A percentile compares a stretch with the other conserved stretches of the same genome.
These are phyloP conservation scores for Corythoichthys haematopterus DNA, from an alignment of 2,113 vertebrate genomes.

Conservation along the genomic window DNA sequence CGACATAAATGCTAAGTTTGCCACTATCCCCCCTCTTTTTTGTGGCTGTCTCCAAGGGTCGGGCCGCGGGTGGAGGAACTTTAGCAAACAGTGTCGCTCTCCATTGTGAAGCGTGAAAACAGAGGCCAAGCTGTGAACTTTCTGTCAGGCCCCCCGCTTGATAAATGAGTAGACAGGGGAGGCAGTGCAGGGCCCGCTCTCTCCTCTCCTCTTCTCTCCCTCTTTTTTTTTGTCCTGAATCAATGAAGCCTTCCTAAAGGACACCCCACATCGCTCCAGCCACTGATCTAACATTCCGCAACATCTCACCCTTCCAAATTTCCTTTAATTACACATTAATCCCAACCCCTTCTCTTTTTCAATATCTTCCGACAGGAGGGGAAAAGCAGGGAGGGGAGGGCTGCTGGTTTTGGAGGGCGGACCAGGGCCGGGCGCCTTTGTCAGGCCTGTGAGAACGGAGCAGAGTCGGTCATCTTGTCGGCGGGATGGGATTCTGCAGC, in stretches of 20 bases:
- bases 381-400: constrained; percentile 69
- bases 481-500: constrained; percentile 58
- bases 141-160: constrained; percentile 87
- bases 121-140: constrained; percentile 88
- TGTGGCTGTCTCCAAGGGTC: constrained; percentile 74
- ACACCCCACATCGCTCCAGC: constrained; percentile 98
- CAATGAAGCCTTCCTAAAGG: constrained; percentile 99
- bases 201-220: constrained; percentile 5
- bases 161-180: constrained; percentile 99
- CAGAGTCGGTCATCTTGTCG: constrained; percentile 60
- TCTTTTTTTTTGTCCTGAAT: constrained; percentile 87
- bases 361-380: constrained; percentile 84
- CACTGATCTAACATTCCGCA: constrained; percentile 99
- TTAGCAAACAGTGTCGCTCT: constrained; percentile 94
- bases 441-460: constrained; percentile 77
- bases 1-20: constrained; percentile 1
- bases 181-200: constrained; percentile 84
- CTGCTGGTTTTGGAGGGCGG: constrained; percentile 54
- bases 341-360: constrained; percentile 95
- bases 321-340: constrained; percentile 99
- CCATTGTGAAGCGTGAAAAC: constrained; percentile 83
- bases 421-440: constrained; percentile 73
- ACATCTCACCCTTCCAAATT: constrained; percentile 98
- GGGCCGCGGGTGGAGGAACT: constrained; percentile 89
- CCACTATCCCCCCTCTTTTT: constrained; percentile 49